phyloP scores from a whole-genome alignment of 2,113 vertebrate genomes.

The Neolamprologus toae region DNA sequence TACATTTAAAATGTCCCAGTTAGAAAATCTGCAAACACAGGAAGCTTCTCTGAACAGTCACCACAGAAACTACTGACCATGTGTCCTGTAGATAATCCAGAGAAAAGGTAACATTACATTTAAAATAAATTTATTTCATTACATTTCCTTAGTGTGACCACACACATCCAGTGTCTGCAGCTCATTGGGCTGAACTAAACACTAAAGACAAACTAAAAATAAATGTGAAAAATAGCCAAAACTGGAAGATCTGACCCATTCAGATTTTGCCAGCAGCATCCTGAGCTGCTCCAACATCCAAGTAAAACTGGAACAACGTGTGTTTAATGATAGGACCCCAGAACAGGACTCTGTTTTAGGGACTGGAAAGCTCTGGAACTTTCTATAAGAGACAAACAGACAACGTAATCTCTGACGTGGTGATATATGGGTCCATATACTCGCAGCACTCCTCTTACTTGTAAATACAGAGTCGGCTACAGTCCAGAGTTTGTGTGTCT shows the following conservation, averaged over 20 bases:
- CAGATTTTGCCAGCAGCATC: background rate
- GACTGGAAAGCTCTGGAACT: background rate
- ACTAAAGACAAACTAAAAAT: background rate
- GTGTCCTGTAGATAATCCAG: background rate
- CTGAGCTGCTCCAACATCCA: background rate
- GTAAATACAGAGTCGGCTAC: constrained; percentile 25
- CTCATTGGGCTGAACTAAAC: background rate
- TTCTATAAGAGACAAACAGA: background rate
- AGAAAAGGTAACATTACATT: background rate
- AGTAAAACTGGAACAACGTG: background rate
- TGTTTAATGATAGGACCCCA: background rate
- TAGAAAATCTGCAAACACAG: background rate
- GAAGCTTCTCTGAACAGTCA: background rate
- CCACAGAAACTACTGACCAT: background rate
- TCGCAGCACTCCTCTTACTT: constrained; percentile 31
- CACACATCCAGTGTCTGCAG: background rate
- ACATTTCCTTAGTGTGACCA: background rate
- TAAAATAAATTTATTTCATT: background rate
- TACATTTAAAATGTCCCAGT: background rate
- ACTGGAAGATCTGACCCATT: background rate
- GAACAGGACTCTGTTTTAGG: background rate
- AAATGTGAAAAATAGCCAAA: background rate
- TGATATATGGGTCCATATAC: constrained; percentile 18
- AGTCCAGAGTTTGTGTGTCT: background rate
- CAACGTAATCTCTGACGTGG: constrained; percentile 21